Percentiles rank a stretch among this genome's conserved stretches.
phyloP scores from a whole-genome alignment of 2,113 vertebrate genomes.

The Hucho hucho region DNA sequence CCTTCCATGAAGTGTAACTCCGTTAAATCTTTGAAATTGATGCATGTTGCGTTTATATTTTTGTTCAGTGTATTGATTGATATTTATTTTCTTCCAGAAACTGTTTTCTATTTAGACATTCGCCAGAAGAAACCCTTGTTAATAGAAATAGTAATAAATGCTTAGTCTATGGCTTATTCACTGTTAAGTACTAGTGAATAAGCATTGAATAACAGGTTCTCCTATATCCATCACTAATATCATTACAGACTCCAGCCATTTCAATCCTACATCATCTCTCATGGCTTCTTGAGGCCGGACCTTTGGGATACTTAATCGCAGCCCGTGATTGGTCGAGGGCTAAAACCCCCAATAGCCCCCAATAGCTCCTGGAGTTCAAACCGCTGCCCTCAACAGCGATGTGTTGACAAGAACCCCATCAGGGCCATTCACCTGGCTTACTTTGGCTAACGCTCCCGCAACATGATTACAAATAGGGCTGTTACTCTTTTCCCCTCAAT shows the following conservation, averaged over 20 bases:
- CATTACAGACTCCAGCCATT: neutral
- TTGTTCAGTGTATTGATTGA: too few species aligned
- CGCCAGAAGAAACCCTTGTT: too few species aligned
- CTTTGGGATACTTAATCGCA: neutral
- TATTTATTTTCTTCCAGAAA: too few species aligned
- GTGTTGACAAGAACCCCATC: conserved; percentile 24
- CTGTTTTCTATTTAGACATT: too few species aligned
- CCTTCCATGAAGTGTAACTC: too few species aligned
- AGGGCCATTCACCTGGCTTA: conserved; percentile 14
- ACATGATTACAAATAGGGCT: neutral
- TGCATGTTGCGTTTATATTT: too few species aligned
- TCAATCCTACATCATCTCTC: conserved; percentile 10
- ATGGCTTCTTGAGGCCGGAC: neutral
- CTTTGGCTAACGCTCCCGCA: conserved; percentile 12
- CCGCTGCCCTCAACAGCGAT: neutral
- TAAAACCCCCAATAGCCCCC: neutral
- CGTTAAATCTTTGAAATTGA: too few species aligned
- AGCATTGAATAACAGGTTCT: neutral
- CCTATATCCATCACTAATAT: conserved; percentile 2
- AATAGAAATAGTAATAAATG: neutral
- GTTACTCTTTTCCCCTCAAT: neutral
- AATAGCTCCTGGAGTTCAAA: neutral
- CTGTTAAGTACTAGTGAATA: neutral
- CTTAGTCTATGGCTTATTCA: too few species aligned
- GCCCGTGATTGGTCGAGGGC: neutral